phyloP scores from a whole-genome alignment of 2,888 invertebrate species.

The Eilema griseolum region DNA sequence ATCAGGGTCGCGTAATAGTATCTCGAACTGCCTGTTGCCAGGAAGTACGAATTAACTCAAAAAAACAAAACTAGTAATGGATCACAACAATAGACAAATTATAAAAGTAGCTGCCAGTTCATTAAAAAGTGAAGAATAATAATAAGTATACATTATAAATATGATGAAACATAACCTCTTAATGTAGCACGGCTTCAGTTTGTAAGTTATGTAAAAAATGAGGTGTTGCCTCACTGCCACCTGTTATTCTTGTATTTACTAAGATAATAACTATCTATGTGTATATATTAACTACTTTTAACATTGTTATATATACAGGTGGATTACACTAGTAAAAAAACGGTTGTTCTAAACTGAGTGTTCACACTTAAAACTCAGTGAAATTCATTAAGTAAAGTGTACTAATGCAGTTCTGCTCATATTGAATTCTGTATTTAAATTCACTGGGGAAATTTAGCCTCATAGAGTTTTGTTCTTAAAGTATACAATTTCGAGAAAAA shows the following conservation, averaged over 20 bases:
- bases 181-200: neutral
- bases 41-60: neutral
- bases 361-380: too few relatives aligned
- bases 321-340: neutral
- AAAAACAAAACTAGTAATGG: neutral
- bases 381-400: too few relatives aligned
- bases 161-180: neutral
- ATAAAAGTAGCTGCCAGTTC: neutral
- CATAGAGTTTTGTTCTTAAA: too few relatives aligned
- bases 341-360: neutral
- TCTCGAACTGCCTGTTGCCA: too few relatives aligned
- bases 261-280: neutral
- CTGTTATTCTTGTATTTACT: neutral
- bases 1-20: neutral
- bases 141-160: neutral
- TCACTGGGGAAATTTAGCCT: too few relatives aligned
- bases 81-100: neutral
- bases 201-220: slow-evolving; percentile 4
- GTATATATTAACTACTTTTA: neutral
- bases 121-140: neutral
- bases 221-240: neutral
- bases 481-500: too few relatives aligned
- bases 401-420: too few relatives aligned
- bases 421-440: too few relatives aligned
- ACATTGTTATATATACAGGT: neutral